A percentile compares a stretch with the other conserved stretches of the same genome.
Conservation (phyloP, 2,797 vertebrate genomes). For the Hemibagrus guttatus region DNA sequence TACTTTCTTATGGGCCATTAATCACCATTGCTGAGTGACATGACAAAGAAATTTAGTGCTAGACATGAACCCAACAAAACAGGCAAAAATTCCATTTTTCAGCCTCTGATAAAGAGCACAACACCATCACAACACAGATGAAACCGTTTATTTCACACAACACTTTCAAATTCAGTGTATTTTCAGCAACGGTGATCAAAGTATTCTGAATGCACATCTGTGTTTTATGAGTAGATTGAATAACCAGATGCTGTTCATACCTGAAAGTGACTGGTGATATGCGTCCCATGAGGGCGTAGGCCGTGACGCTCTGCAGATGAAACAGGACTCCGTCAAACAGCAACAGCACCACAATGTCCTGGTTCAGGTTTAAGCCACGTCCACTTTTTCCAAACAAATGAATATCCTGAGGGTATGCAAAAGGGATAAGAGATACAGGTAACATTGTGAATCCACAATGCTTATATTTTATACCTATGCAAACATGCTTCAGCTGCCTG, state of each 20-base stretch:
- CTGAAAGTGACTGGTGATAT: constrained; percentile 98
- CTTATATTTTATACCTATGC: not conserved
- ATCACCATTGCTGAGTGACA: too few relatives aligned
- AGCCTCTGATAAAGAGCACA: too few relatives aligned
- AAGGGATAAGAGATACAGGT: not conserved
- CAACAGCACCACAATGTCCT: constrained; percentile 85
- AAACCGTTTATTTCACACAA: not conserved
- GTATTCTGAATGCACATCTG: not conserved
- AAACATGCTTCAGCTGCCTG: not conserved
- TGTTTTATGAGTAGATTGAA: not conserved
- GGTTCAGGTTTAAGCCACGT: constrained; percentile 79
- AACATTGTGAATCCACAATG: not conserved
- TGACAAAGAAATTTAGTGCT: too few relatives aligned
- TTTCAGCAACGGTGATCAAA: not conserved
- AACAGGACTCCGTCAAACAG: constrained; percentile 88
- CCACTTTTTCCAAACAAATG: constrained; percentile 81
- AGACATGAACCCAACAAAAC: too few relatives aligned
- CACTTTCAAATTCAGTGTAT: not conserved
- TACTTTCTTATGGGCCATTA: too few relatives aligned
- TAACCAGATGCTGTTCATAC: constrained; percentile 63
- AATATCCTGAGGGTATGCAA: constrained; percentile 74
- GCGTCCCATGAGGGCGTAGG: constrained; percentile 94
- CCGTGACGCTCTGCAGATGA: constrained; percentile 94
- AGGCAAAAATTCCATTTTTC: too few relatives aligned
- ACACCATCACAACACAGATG: not conserved